phyloP scores from a whole-genome alignment of 30 jellyfish, hydroid and myxozoan genomes.

The Aurelia aurita complex sp. Pacific region DNA sequence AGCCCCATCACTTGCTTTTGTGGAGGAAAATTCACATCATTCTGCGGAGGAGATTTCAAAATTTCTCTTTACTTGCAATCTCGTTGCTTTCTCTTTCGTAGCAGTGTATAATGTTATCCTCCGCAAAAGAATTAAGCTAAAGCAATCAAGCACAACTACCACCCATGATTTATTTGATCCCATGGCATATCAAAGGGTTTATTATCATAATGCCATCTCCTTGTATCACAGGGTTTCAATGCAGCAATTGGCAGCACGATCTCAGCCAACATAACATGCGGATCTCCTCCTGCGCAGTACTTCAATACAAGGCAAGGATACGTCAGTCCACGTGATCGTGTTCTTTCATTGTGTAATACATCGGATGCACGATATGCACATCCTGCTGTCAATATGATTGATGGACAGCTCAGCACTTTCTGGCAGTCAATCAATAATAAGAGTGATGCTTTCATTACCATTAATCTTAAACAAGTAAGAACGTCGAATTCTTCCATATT shows the following conservation, averaged over 20 bases:
- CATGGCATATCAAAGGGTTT: too few species aligned
- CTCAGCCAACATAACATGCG: constrained; percentile 92
- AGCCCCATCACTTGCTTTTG: too few species aligned
- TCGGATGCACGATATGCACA: constrained; percentile 53
- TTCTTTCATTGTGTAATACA: constrained; percentile 70
- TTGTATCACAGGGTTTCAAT: constrained; percentile 50
- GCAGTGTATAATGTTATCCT: too few species aligned
- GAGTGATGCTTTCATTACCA: constrained; percentile 41
- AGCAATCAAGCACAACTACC: too few species aligned
- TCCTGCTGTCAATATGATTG: constrained; percentile 69
- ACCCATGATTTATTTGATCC: too few species aligned
- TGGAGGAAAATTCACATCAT: too few species aligned
- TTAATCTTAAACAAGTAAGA: constrained; percentile 70
- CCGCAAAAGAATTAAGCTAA: too few species aligned
- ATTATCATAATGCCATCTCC: too few species aligned
- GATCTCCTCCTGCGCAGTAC: constrained; percentile 95
- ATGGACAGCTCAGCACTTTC: constrained; percentile 39
- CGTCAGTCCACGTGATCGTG: constrained; percentile 73
- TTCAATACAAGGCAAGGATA: constrained; percentile 94
- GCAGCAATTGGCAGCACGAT: constrained; percentile 74
- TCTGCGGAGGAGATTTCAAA: too few species aligned
- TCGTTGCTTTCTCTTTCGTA: too few species aligned
- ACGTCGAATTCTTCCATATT: background rate
- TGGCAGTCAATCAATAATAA: constrained; percentile 72
- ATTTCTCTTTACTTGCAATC: too few species aligned